Conservation (phyloP, 1,140 invertebrate genomes). For the Laupala kohalensis region DNA sequence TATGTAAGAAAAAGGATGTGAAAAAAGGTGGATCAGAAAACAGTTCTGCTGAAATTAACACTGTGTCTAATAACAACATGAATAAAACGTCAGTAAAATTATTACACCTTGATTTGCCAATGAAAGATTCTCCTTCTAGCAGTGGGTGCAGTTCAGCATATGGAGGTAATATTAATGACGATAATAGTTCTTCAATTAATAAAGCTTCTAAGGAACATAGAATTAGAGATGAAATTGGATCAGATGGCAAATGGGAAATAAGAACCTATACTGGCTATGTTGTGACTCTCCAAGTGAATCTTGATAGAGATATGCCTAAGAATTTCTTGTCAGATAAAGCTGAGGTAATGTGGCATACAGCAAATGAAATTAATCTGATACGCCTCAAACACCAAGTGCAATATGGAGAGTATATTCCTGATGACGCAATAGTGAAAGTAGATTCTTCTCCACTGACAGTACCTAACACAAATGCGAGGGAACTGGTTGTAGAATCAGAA, state of each 20-base stretch:
- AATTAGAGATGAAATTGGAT: not conserved
- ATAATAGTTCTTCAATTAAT: too few relatives aligned
- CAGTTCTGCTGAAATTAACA: too few relatives aligned
- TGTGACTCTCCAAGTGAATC: not conserved
- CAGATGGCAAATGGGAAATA: not conserved
- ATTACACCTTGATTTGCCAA: too few relatives aligned
- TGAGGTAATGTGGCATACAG: not conserved
- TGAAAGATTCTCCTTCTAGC: too few relatives aligned
- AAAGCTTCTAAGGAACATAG: too few relatives aligned
- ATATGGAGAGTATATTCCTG: not conserved
- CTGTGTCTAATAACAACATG: too few relatives aligned
- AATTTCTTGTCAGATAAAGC: not conserved
- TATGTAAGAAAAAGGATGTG: too few relatives aligned
- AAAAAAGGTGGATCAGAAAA: too few relatives aligned
- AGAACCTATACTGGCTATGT: not conserved
- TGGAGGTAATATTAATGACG: too few relatives aligned
- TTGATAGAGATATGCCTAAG: not conserved
- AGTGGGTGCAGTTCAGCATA: too few relatives aligned
- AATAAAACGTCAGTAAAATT: too few relatives aligned
- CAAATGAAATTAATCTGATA: not conserved
- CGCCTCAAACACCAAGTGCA: not conserved
- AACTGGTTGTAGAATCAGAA: not conserved
- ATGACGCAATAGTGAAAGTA: not conserved
- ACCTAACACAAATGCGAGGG: not conserved
- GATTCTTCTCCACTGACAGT: not conserved